Evolutionary conservation across 2,888 invertebrate species (phyloP).

Genomic region (Myopa tessellatipennis): DNA sequence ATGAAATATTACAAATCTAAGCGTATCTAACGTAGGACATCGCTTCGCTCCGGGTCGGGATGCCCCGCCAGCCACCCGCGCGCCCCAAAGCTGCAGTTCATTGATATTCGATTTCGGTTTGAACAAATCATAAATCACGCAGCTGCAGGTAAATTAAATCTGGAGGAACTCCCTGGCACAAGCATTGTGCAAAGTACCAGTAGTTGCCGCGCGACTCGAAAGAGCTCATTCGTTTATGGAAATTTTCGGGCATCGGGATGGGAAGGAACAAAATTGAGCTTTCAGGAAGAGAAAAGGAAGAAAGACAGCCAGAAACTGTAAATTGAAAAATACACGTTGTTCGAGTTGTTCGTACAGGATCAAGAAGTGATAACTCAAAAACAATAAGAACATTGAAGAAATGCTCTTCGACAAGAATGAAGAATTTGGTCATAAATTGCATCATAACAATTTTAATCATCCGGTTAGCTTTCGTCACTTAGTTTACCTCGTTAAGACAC

Average conservation of each 20-base stretch:
- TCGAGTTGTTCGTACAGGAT: background rate
- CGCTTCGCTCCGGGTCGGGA: background rate
- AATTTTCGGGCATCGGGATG: slow-evolving; percentile 5
- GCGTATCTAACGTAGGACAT: background rate
- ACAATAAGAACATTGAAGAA: background rate
- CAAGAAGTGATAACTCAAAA: background rate
- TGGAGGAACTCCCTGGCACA: slow-evolving; percentile 50
- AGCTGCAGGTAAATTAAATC: slow-evolving; percentile 59
- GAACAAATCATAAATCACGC: slow-evolving; percentile 63
- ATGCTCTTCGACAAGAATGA: too few relatives aligned
- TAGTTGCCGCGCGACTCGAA: background rate
- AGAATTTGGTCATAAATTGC: too few relatives aligned
- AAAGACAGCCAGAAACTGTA: background rate
- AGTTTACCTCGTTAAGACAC: too few relatives aligned
- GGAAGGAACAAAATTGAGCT: background rate
- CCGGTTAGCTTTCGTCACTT: too few relatives aligned
- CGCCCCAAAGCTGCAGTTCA: slow-evolving; percentile 10
- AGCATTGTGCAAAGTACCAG: background rate
- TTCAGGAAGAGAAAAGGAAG: background rate
- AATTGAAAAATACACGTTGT: slow-evolving; percentile 17
- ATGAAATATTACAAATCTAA: slow-evolving; percentile 33
- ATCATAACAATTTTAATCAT: too few relatives aligned
- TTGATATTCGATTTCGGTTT: slow-evolving; percentile 28
- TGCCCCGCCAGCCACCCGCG: background rate
- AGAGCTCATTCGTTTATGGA: slow-evolving; percentile 15